A percentile compares a stretch with the other conserved stretches of the same genome.
Conservation (phyloP, 2,888 invertebrate genomes). For the Mycalesis mineus region DNA sequence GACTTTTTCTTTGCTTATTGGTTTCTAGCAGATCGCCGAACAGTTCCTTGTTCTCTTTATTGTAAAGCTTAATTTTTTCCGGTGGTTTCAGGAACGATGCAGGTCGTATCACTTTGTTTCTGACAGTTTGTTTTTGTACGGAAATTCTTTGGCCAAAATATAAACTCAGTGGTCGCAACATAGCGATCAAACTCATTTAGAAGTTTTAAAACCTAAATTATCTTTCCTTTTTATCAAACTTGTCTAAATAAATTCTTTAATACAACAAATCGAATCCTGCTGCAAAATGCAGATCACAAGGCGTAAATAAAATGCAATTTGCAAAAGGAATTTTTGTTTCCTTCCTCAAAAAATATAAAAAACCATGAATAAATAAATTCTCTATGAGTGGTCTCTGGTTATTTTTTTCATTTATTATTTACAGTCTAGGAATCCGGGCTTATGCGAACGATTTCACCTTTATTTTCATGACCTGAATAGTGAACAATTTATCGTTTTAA, state of each 20-base stretch:
- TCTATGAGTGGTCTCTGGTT: too few relatives aligned
- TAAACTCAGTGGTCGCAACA: conserved; percentile 57
- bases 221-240: neutral
- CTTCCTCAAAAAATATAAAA: too few relatives aligned
- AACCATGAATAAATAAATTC: too few relatives aligned
- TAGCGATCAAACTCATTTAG: conserved; percentile 25
- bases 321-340: too few relatives aligned
- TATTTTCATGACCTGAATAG: too few relatives aligned
- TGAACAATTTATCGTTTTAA: too few relatives aligned
- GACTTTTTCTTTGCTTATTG: conserved; percentile 61
- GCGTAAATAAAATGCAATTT: too few relatives aligned
- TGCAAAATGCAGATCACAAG: too few relatives aligned
- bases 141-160: conserved; percentile 48
- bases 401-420: too few relatives aligned
- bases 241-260: neutral
- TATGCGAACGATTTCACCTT: too few relatives aligned
- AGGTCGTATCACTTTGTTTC: conserved; percentile 63
- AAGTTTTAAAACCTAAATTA: neutral
- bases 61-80: conserved; percentile 64
- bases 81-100: conserved; percentile 65
- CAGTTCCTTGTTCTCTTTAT: conserved; percentile 70
- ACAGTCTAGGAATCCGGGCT: too few relatives aligned
- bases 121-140: conserved; percentile 54
- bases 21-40: conserved; percentile 74
- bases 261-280: too few relatives aligned